Evolutionary conservation across 1,140 invertebrate genomes (phyloP).

Genomic region (Calliphora vicina): DNA sequence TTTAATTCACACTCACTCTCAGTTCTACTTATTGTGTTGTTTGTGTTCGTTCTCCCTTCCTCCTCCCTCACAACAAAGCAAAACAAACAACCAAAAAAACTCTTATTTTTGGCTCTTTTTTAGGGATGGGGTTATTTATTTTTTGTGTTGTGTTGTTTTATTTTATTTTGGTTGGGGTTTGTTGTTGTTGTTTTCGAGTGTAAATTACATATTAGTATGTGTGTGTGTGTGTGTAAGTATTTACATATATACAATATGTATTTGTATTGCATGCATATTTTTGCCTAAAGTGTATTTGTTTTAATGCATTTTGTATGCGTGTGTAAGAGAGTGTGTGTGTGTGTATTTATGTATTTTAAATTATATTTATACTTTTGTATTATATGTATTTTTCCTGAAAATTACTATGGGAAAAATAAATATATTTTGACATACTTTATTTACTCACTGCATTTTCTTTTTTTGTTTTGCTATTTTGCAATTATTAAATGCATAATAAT

Average conservation of each 20-base stretch:
- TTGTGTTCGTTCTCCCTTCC: too few species aligned
- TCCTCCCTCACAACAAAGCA: neutral
- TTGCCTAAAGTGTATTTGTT: neutral
- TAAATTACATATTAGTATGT: neutral
- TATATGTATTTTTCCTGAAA: neutral
- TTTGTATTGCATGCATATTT: neutral
- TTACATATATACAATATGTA: too few species aligned
- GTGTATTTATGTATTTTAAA: neutral
- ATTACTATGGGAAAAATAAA: slow-evolving; percentile 6
- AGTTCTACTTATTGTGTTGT: neutral
- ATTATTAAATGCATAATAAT: neutral
- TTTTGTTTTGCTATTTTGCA: neutral
- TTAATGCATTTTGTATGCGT: slow-evolving; percentile 3
- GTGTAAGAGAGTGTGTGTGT: neutral
- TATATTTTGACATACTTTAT: slow-evolving; percentile 14
- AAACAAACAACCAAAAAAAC: too few species aligned
- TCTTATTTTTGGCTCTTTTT: neutral
- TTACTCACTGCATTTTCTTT: neutral
- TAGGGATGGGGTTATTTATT: neutral
- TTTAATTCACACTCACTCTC: slow-evolving; percentile 22
- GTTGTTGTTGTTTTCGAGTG: neutral
- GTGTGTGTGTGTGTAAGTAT: neutral
- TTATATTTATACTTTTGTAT: neutral
- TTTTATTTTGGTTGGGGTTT: too few species aligned
- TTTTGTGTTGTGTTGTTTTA: too few species aligned